A percentile compares a stretch with the other conserved stretches of the same genome.
phyloP scores from a whole-genome alignment of 2,888 invertebrate species.

The Cheilosia vernalis region DNA sequence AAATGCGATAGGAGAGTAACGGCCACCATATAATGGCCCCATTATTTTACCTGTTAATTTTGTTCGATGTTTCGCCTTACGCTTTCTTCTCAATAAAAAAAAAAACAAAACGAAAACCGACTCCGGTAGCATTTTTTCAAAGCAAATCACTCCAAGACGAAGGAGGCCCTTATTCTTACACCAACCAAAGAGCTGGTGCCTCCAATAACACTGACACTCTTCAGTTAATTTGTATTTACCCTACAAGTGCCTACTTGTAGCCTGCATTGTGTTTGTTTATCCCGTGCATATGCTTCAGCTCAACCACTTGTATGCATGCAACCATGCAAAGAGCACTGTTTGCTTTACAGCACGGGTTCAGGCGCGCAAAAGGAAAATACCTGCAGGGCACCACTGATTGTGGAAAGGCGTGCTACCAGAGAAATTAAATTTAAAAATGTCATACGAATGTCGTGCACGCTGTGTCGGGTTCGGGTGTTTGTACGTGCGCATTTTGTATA shows the following conservation, averaged over 20 bases:
- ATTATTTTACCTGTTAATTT: too few relatives aligned
- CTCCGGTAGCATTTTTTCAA: too few relatives aligned
- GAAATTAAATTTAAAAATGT: constrained; percentile 69
- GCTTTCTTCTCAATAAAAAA: too few relatives aligned
- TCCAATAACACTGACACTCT: constrained; percentile 10
- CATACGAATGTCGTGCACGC: constrained; percentile 27
- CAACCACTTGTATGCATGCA: constrained; percentile 71
- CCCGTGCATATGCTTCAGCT: constrained; percentile 61
- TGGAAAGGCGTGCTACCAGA: constrained; percentile 66
- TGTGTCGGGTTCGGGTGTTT: constrained; percentile 28
- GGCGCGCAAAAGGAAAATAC: constrained; percentile 19
- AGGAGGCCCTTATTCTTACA: neutral
- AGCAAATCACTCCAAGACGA: neutral
- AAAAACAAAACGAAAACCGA: too few relatives aligned
- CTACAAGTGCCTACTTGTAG: constrained; percentile 55
- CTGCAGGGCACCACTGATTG: constrained; percentile 46
- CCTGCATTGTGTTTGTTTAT: constrained; percentile 51
- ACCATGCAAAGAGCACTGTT: constrained; percentile 39
- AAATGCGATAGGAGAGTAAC: too few relatives aligned
- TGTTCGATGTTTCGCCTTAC: too few relatives aligned
- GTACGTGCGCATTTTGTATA: constrained; percentile 3
- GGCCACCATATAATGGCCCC: too few relatives aligned
- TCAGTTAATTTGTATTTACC: constrained; percentile 68
- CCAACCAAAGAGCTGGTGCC: neutral
- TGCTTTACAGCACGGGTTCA: constrained; percentile 33